A percentile compares a stretch with the other conserved stretches of the same genome.
Evolutionary conservation across 2,113 vertebrate genomes (phyloP).

Genomic region (Gallinago paraguaiae): DNA sequence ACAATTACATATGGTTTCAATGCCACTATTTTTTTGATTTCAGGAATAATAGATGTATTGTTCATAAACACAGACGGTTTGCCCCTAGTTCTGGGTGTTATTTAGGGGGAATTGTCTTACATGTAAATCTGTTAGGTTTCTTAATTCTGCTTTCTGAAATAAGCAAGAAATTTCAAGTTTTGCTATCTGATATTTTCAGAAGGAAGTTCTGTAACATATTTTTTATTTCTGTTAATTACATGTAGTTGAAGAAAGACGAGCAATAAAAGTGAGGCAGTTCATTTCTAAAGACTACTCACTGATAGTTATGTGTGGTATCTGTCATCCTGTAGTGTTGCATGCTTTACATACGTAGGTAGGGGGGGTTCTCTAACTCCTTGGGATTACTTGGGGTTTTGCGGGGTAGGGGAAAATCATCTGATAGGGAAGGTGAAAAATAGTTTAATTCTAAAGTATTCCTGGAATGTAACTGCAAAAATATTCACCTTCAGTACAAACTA

Average conservation of each 20-base stretch:
- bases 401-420: background rate
- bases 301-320: background rate
- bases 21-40: background rate
- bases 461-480: background rate
- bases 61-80: background rate
- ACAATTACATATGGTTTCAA: slow-evolving; percentile 11
- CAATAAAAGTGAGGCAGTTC: background rate
- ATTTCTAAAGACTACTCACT: background rate
- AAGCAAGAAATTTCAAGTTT: background rate
- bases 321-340: background rate
- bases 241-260: background rate
- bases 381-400: background rate
- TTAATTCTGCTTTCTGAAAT: background rate
- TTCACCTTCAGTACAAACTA: background rate
- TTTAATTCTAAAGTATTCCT: background rate
- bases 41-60: background rate
- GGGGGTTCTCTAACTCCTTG: background rate
- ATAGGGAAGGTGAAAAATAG: background rate
- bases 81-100: background rate
- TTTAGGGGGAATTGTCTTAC: background rate
- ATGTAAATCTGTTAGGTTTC: background rate
- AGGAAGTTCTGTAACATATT: background rate
- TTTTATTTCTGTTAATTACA: background rate
- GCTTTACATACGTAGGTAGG: background rate
- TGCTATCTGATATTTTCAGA: background rate